phyloP scores from a whole-genome alignment of 2,888 invertebrate species.

The Lochmaea capreae region DNA sequence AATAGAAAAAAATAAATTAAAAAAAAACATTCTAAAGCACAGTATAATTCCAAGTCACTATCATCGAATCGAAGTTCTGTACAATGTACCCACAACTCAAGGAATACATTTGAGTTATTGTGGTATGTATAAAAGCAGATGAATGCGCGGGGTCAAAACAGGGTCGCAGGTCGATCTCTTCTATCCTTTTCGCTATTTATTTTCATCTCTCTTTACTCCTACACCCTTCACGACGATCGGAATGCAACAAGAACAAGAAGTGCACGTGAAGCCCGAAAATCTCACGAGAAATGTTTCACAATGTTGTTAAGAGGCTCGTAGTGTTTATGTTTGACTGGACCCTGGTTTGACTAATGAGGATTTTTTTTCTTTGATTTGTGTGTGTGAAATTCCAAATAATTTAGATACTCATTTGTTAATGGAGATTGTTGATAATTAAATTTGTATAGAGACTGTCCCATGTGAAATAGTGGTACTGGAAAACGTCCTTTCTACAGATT shows the following conservation, averaged over 20 bases:
- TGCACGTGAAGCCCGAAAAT: conserved; percentile 26
- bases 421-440: not conserved
- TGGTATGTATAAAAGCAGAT: conserved; percentile 42
- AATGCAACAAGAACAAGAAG: conserved; percentile 30
- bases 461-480: too few relatives aligned
- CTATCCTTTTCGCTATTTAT: conserved; percentile 15
- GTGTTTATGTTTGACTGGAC: conserved; percentile 20
- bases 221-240: conserved; percentile 34
- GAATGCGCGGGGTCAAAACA: conserved; percentile 41
- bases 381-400: conserved; percentile 8
- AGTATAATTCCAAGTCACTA: conserved; percentile 15
- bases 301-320: conserved; percentile 13
- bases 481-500: too few relatives aligned
- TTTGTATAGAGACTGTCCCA: not conserved
- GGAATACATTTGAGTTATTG: conserved; percentile 42
- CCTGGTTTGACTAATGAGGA: conserved; percentile 10
- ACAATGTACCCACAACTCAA: conserved; percentile 21
- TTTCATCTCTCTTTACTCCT: conserved; percentile 31
- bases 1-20: not conserved
- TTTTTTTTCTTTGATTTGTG: conserved; percentile 28
- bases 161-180: conserved; percentile 47
- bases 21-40: not conserved
- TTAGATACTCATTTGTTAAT: not conserved
- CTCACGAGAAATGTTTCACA: conserved; percentile 29
- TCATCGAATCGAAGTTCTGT: conserved; percentile 8